These are phyloP conservation scores for Stramonita haemastoma DNA, from an alignment of 2,888 invertebrate genomes.

Conservation along the genomic window DNA sequence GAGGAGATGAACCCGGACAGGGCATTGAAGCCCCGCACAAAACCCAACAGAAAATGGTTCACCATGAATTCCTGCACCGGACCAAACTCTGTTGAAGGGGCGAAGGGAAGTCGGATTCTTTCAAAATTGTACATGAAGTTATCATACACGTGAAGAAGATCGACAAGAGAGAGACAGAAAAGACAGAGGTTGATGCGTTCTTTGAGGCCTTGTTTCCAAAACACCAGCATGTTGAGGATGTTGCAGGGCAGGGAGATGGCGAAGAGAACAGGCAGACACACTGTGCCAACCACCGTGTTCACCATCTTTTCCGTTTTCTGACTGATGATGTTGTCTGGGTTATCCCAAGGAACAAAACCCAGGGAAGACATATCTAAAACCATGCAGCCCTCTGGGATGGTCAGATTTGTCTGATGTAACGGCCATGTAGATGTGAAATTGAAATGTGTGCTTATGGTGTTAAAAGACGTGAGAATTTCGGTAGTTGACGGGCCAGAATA, in stretches of 20 bases:
- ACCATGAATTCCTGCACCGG: not conserved
- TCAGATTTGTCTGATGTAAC: not conserved
- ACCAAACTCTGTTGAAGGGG: not conserved
- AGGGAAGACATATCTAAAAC: not conserved
- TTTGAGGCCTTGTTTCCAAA: slow-evolving; percentile 2
- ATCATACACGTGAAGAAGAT: not conserved
- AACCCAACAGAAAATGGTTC: not conserved
- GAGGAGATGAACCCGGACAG: not conserved
- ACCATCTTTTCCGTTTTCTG: not conserved
- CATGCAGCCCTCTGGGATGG: not conserved
- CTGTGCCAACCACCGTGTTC: not conserved
- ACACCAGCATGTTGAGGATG: slow-evolving; percentile 18
- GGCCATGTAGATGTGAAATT: not conserved
- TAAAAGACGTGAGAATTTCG: too few relatives aligned
- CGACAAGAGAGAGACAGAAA: not conserved
- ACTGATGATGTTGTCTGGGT: slow-evolving; percentile 2
- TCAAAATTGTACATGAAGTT: not conserved
- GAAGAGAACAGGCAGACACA: slow-evolving; percentile 5
- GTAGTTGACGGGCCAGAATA: not conserved
- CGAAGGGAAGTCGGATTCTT: not conserved
- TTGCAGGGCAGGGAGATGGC: not conserved
- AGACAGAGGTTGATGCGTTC: slow-evolving; percentile 19
- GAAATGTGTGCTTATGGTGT: not conserved
- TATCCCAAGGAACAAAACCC: not conserved
- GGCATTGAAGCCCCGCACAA: not conserved